A percentile compares a stretch with the other conserved stretches of the same genome.
These are phyloP conservation scores for Apotomis betuletana DNA, from an alignment of 2,888 invertebrate species.

Conservation along the genomic window DNA sequence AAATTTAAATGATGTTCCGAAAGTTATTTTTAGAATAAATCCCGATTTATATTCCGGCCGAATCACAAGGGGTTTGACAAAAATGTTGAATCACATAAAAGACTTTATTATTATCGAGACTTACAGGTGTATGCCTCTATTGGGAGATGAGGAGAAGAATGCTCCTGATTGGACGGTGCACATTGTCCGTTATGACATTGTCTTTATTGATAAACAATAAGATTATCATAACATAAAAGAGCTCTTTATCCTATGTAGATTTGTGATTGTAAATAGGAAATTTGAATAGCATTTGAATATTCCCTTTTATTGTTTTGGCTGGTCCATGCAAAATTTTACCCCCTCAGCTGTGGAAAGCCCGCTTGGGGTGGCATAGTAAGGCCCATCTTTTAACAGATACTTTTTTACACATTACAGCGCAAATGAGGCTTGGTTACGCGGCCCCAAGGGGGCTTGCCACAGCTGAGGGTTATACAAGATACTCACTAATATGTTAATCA, in stretches of 20 bases:
- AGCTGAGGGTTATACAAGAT: too few species aligned
- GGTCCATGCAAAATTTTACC: background rate
- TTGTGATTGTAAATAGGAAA: too few species aligned
- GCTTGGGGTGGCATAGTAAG: too few species aligned
- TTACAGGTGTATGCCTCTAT: conserved; percentile 73
- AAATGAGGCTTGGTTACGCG: too few species aligned
- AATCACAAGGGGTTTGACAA: conserved; percentile 62
- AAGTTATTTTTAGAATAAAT: conserved; percentile 47
- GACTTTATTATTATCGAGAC: conserved; percentile 64
- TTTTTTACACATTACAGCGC: too few species aligned
- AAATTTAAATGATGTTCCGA: conserved; percentile 50
- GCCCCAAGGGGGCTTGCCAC: too few species aligned
- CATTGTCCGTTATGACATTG: conserved; percentile 64
- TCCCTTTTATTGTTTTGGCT: background rate
- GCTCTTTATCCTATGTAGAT: too few species aligned
- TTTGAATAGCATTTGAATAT: background rate
- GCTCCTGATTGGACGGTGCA: conserved; percentile 71
- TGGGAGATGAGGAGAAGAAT: conserved; percentile 65
- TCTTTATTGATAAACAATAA: conserved; percentile 52
- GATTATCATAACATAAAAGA: background rate
- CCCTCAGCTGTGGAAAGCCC: too few species aligned
- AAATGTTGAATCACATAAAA: conserved; percentile 48
- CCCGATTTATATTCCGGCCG: conserved; percentile 42
- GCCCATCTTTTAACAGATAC: too few species aligned
- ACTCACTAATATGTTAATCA: too few species aligned